Conservation (phyloP, 1,140 invertebrate species). For the Holotrichia oblita region DNA sequence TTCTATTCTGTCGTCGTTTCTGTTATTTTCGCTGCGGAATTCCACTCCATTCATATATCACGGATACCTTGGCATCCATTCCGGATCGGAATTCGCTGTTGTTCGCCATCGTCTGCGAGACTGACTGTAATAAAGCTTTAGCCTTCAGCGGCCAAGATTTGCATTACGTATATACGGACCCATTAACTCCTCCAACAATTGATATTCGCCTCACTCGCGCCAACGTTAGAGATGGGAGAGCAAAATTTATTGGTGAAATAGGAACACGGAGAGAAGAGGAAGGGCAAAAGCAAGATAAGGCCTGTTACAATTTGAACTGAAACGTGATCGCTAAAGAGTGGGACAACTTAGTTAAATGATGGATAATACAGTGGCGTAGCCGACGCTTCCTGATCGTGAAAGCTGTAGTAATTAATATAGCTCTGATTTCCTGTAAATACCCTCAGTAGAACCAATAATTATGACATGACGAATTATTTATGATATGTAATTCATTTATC, state of each 20-base stretch:
- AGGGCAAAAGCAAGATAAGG: not conserved
- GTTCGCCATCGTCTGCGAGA: conserved; percentile 24
- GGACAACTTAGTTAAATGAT: too few species aligned
- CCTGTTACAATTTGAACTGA: conserved; percentile 28
- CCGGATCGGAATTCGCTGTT: conserved; percentile 36
- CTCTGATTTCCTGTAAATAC: too few species aligned
- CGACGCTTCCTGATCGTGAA: too few species aligned
- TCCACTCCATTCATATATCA: conserved; percentile 39
- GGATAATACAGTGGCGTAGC: too few species aligned
- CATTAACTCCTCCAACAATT: conserved; percentile 36
- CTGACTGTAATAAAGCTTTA: conserved; percentile 31
- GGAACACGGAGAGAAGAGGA: not conserved
- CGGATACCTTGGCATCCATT: conserved; percentile 38
- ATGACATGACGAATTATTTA: too few species aligned
- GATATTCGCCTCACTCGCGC: conserved; percentile 24
- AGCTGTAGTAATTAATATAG: too few species aligned
- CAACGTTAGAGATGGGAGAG: not conserved
- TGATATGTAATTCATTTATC: too few species aligned
- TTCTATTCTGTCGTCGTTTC: conserved; percentile 20
- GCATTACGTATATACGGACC: conserved; percentile 34
- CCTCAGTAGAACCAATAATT: too few species aligned
- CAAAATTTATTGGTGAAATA: conserved; percentile 23
- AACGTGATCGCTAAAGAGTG: not conserved
- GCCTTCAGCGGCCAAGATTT: conserved; percentile 34
- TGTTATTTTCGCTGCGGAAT: conserved; percentile 36